Evolutionary conservation across 2,797 vertebrate species (phyloP).

Genomic region (Rhynchotus rufescens): DNA sequence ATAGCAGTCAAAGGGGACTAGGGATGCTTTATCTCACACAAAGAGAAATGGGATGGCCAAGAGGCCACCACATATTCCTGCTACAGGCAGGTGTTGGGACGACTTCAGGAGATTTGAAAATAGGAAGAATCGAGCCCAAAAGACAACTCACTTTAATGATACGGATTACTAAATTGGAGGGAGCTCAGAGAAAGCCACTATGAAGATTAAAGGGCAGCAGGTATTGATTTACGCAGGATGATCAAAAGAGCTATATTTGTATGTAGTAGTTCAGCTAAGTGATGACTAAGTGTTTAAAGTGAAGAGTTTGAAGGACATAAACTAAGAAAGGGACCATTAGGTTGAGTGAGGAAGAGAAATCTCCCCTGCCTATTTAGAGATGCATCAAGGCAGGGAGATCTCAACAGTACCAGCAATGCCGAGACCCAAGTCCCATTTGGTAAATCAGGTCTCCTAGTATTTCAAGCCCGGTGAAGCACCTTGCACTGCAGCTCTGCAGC

Average conservation of each 20-base stretch:
- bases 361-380: not conserved
- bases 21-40: not conserved
- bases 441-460: not conserved
- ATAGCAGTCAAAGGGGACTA: not conserved
- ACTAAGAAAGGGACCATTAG: not conserved
- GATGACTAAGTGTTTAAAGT: slow-evolving; percentile 66
- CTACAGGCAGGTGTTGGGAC: not conserved
- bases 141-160: not conserved
- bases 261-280: slow-evolving; percentile 44
- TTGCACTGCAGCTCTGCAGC: not conserved
- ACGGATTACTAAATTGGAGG: slow-evolving; percentile 17
- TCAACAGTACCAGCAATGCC: fast-evolving
- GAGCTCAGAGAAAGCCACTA: slow-evolving; percentile 28
- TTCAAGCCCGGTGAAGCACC: not conserved
- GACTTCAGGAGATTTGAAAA: not conserved
- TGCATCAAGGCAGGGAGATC: not conserved
- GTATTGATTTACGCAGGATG: slow-evolving; percentile 42
- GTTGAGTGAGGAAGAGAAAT: not conserved
- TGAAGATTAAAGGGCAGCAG: slow-evolving; percentile 58
- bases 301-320: slow-evolving; percentile 38
- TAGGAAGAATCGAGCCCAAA: not conserved
- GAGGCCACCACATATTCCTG: not conserved
- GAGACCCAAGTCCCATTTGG: not conserved
- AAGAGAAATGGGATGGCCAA: not conserved
- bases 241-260: slow-evolving; percentile 70